These are phyloP conservation scores for Mesocricetus auratus DNA, from an alignment of 2,113 vertebrate species.

Conservation along the genomic window DNA sequence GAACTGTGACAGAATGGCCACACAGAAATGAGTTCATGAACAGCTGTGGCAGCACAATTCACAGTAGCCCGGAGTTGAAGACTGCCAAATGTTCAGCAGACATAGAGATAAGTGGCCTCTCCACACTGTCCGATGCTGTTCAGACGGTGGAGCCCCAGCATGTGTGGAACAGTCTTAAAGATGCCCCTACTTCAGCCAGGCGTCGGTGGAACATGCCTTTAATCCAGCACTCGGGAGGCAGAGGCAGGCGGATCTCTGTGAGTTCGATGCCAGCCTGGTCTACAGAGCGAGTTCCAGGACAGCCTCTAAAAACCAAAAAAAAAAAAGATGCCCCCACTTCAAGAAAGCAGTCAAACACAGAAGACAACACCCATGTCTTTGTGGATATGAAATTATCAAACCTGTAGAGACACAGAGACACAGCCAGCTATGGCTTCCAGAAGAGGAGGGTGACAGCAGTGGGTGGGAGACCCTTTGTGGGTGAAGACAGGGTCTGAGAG, in stretches of 20 bases:
- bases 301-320: too few species aligned
- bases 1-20: not conserved
- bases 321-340: fast-evolving
- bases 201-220: too few species aligned
- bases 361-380: not conserved
- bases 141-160: not conserved
- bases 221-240: too few species aligned
- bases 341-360: not conserved
- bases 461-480: not conserved
- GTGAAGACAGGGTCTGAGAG: too few species aligned
- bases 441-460: too few species aligned
- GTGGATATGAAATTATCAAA: not conserved
- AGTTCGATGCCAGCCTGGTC: too few species aligned
- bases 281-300: too few species aligned
- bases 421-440: not conserved
- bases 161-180: not conserved
- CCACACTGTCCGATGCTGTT: fast-evolving
- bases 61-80: not conserved
- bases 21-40: fast-evolving
- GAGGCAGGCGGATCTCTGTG: too few species aligned
- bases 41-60: fast-evolving
- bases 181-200: fast-evolving
- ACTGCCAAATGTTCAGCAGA: not conserved
- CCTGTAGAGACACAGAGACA: not conserved
- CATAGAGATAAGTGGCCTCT: too few species aligned